A percentile compares a stretch with the other conserved stretches of the same genome.
phyloP scores from a whole-genome alignment of 2,797 vertebrate genomes.

The Garrulus glandarius region DNA sequence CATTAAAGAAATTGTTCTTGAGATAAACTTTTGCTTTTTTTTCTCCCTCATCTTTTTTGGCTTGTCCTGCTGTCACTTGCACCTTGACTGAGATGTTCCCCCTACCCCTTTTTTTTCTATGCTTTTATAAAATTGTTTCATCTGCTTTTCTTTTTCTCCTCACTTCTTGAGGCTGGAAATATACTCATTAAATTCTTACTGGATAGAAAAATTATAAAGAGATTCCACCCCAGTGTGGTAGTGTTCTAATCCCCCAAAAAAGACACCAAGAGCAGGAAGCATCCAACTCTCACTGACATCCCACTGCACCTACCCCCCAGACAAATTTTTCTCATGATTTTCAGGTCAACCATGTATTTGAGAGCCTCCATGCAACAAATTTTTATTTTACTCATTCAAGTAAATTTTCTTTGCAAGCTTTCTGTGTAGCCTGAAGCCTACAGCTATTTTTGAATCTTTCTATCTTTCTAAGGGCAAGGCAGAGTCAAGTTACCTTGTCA shows the following conservation, averaged over 20 bases:
- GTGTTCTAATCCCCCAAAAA: not conserved
- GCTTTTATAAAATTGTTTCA: not conserved
- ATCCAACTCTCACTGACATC: not conserved
- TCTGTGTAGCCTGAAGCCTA: not conserved
- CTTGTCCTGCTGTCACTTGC: not conserved
- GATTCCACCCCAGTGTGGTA: not conserved
- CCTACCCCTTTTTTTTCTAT: not conserved
- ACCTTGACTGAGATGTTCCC: not conserved
- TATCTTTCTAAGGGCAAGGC: conserved; percentile 37
- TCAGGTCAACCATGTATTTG: not conserved
- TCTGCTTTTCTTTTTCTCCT: not conserved
- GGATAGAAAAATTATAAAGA: not conserved
- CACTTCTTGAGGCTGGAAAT: not conserved
- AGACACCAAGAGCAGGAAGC: not conserved
- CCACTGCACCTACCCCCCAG: too few species aligned
- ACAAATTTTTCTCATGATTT: not conserved
- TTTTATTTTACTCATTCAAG: not conserved
- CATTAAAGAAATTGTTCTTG: not conserved
- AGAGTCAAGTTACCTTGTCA: conserved; percentile 65
- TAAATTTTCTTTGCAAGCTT: conserved; percentile 6
- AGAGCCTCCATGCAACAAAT: not conserved
- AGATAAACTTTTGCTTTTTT: not conserved
- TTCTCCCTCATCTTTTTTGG: fast-evolving
- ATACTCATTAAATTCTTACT: not conserved
- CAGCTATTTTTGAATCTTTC: conserved; percentile 53